A percentile compares a stretch with the other conserved stretches of the same genome.
Evolutionary conservation across 2,113 vertebrate species (phyloP).

Genomic region (Argyrosomus japonicus): DNA sequence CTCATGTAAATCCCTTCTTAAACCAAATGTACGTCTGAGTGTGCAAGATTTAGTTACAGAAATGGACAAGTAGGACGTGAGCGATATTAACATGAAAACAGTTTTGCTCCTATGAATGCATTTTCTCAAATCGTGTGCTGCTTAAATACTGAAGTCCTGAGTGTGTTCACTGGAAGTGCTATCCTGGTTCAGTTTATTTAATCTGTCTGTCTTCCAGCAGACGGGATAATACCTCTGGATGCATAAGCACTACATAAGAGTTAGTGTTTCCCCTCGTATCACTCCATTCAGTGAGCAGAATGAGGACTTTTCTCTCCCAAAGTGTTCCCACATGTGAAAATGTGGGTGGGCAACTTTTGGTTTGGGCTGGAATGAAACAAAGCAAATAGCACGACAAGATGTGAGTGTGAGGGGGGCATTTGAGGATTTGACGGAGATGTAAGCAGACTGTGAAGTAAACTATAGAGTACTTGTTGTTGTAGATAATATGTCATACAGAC

Average conservation of each 20-base stretch:
- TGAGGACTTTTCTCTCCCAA: constrained; percentile 32
- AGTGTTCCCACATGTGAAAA: constrained; percentile 70
- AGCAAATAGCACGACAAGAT: constrained; percentile 30
- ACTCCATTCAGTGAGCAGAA: constrained; percentile 20
- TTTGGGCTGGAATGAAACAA: constrained; percentile 39
- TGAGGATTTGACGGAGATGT: constrained; percentile 21
- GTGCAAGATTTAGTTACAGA: background rate
- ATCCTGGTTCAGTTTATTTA: constrained; percentile 31
- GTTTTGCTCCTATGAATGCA: background rate
- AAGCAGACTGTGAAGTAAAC: constrained; percentile 32
- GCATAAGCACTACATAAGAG: constrained; percentile 6
- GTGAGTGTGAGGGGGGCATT: background rate
- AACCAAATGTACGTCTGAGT: background rate
- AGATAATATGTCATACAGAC: background rate
- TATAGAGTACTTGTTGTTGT: background rate
- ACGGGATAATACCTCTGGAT: constrained; percentile 33
- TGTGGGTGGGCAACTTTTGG: constrained; percentile 61
- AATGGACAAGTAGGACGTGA: background rate
- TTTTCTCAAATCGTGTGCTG: background rate
- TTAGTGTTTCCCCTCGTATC: constrained; percentile 31
- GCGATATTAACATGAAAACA: background rate
- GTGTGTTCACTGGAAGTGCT: background rate
- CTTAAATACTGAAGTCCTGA: background rate
- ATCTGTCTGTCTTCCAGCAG: constrained; percentile 40
- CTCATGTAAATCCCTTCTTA: background rate